These are phyloP conservation scores for Uropetala carovei DNA, from an alignment of 2,888 invertebrate genomes.

Conservation along the genomic window DNA sequence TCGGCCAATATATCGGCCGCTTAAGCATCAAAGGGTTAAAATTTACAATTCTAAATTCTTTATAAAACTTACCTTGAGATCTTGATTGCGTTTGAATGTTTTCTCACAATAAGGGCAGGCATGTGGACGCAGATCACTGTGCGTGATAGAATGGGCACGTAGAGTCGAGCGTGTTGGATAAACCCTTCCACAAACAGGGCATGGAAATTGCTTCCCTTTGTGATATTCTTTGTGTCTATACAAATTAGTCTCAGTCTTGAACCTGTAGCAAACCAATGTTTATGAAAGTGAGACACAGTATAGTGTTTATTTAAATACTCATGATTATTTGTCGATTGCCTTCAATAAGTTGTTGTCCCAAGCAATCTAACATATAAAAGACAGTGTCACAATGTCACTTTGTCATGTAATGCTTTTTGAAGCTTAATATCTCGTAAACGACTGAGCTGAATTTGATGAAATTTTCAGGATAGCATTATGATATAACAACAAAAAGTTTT, in stretches of 20 bases:
- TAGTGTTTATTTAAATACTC: neutral
- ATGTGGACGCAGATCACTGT: conserved; percentile 83
- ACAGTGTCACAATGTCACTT: too few relatives aligned
- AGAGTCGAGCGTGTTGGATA: conserved; percentile 83
- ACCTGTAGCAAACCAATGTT: conserved; percentile 75
- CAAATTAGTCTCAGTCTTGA: conserved; percentile 82
- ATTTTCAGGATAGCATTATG: too few relatives aligned
- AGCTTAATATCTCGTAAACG: too few relatives aligned
- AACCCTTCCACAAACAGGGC: conserved; percentile 83
- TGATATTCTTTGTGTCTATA: conserved; percentile 81
- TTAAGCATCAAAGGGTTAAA: neutral
- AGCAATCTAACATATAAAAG: too few relatives aligned
- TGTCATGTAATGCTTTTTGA: too few relatives aligned
- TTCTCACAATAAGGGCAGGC: conserved; percentile 83
- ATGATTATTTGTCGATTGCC: too few relatives aligned
- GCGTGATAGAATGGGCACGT: conserved; percentile 83
- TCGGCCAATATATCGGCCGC: too few relatives aligned
- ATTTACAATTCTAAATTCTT: conserved; percentile 34
- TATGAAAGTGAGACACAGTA: conserved; percentile 3
- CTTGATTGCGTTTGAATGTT: conserved; percentile 85
- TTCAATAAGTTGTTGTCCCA: too few relatives aligned
- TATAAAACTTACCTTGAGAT: conserved; percentile 79
- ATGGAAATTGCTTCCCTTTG: conserved; percentile 79
- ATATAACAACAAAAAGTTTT: too few relatives aligned
- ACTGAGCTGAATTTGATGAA: too few relatives aligned